Percentiles rank a stretch among this genome's conserved stretches.
Conservation (phyloP, 2,113 vertebrate genomes). For the Myotis brandtii region DNA sequence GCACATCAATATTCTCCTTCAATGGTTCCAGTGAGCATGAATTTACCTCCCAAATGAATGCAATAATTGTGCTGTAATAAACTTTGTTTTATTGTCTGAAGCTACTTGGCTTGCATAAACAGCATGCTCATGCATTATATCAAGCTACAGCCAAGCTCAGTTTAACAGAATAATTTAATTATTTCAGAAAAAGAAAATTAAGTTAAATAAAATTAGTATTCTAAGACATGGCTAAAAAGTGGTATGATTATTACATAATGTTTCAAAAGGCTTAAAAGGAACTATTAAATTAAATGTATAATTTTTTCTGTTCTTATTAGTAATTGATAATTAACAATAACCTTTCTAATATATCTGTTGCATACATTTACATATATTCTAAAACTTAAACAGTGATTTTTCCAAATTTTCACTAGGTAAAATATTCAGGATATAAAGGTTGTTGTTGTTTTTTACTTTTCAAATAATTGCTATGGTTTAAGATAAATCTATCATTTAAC, state of each 20-base stretch:
- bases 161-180: slow-evolving; percentile 58
- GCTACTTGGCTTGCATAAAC: slow-evolving; percentile 69
- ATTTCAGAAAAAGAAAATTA: slow-evolving; percentile 55
- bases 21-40: slow-evolving; percentile 61
- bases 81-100: slow-evolving; percentile 68
- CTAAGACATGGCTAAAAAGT: slow-evolving; percentile 26
- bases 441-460: not conserved
- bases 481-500: not conserved
- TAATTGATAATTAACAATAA: not conserved
- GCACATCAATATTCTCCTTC: not conserved
- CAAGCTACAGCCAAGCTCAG: slow-evolving; percentile 66
- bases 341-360: not conserved
- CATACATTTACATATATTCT: slow-evolving; percentile 15
- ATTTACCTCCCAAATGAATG: slow-evolving; percentile 84
- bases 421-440: not conserved
- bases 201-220: slow-evolving; percentile 27
- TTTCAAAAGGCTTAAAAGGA: slow-evolving; percentile 56
- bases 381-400: slow-evolving; percentile 35
- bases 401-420: slow-evolving; percentile 13
- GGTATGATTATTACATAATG: slow-evolving; percentile 27
- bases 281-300: not conserved
- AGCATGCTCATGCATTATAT: slow-evolving; percentile 86
- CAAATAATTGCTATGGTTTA: slow-evolving; percentile 28
- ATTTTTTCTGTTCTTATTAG: not conserved
- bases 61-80: slow-evolving; percentile 76